These are phyloP conservation scores for Phacellophora camtschatica DNA, from an alignment of 30 jellyfish, hydroid and myxozoan genomes.

Conservation along the genomic window DNA sequence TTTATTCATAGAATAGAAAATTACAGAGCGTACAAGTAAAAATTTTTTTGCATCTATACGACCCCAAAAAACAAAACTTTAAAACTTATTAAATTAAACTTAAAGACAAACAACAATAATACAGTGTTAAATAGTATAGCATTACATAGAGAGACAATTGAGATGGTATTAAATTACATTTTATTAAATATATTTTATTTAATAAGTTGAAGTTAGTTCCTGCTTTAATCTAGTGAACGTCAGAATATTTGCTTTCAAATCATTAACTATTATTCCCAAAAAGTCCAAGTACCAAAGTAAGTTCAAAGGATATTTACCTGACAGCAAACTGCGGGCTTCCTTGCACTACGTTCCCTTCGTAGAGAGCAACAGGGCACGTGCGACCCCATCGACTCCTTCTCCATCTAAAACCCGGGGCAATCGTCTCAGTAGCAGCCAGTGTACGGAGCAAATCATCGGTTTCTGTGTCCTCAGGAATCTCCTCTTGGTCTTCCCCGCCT, in stretches of 20 bases:
- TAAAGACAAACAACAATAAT: not conserved
- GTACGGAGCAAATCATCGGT: slow-evolving; percentile 89
- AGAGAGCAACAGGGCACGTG: slow-evolving; percentile 88
- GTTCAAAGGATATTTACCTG: slow-evolving; percentile 69
- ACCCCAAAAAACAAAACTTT: not conserved
- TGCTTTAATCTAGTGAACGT: too few relatives aligned
- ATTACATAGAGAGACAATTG: too few relatives aligned
- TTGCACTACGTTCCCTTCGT: slow-evolving; percentile 64
- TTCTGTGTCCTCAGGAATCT: slow-evolving; percentile 87
- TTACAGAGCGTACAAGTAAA: too few relatives aligned
- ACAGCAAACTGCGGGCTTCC: slow-evolving; percentile 94
- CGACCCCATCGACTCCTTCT: slow-evolving; percentile 94
- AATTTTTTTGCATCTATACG: not conserved
- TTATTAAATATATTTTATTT: too few relatives aligned
- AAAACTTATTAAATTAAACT: not conserved
- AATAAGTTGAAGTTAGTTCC: too few relatives aligned
- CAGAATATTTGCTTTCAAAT: too few relatives aligned
- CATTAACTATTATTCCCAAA: too few relatives aligned
- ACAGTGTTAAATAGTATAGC: not conserved
- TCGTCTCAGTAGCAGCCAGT: slow-evolving; percentile 71
- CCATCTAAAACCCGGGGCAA: slow-evolving; percentile 96
- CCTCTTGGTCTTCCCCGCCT: slow-evolving; percentile 90
- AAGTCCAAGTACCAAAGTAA: too few relatives aligned
- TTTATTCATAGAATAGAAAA: too few relatives aligned
- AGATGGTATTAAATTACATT: too few relatives aligned